These are phyloP conservation scores for Semibalanus balanoides DNA, from an alignment of 1,140 invertebrate genomes.

Conservation along the genomic window DNA sequence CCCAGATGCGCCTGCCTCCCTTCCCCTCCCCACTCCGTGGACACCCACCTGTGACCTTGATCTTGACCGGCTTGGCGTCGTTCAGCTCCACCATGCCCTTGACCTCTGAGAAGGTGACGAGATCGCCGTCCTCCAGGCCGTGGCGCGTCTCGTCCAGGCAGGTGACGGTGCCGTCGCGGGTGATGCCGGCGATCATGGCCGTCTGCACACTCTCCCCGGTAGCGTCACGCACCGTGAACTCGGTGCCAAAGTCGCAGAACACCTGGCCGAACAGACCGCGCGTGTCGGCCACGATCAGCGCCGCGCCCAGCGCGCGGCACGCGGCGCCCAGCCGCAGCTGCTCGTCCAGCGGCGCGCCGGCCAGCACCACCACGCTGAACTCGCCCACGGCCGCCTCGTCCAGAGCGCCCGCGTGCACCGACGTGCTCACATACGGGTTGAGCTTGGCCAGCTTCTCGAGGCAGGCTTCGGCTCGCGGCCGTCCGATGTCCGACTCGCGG, in stretches of 20 bases:
- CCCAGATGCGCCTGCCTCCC: no score
- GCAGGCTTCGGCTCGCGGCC: slow-evolving; percentile 74
- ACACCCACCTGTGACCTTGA: slow-evolving; percentile 47
- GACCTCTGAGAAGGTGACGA: slow-evolving; percentile 66
- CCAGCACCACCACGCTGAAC: slow-evolving; percentile 76
- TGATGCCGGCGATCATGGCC: slow-evolving; percentile 74
- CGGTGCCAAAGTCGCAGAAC: slow-evolving; percentile 89
- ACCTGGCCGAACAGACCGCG: slow-evolving; percentile 83
- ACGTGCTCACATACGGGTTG: slow-evolving; percentile 82
- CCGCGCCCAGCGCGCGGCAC: slow-evolving; percentile 64
- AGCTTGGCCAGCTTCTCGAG: slow-evolving; percentile 68
- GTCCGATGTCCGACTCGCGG: slow-evolving; percentile 61
- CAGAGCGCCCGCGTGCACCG: slow-evolving; percentile 46
- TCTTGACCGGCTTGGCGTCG: slow-evolving; percentile 69
- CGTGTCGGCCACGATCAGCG: slow-evolving; percentile 78
- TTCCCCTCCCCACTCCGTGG: no score
- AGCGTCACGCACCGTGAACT: slow-evolving; percentile 71
- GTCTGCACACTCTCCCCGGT: slow-evolving; percentile 78
- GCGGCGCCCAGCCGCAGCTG: slow-evolving; percentile 65
- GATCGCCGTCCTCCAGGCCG: slow-evolving; percentile 85
- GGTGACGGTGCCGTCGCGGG: slow-evolving; percentile 60
- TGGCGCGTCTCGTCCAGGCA: slow-evolving; percentile 82
- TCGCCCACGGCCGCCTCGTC: slow-evolving; percentile 65
- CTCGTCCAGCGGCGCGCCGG: slow-evolving; percentile 56
- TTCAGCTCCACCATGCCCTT: slow-evolving; percentile 93